Evolutionary conservation across 2,113 vertebrate species (phyloP).

Genomic region (Thymallus thymallus): DNA sequence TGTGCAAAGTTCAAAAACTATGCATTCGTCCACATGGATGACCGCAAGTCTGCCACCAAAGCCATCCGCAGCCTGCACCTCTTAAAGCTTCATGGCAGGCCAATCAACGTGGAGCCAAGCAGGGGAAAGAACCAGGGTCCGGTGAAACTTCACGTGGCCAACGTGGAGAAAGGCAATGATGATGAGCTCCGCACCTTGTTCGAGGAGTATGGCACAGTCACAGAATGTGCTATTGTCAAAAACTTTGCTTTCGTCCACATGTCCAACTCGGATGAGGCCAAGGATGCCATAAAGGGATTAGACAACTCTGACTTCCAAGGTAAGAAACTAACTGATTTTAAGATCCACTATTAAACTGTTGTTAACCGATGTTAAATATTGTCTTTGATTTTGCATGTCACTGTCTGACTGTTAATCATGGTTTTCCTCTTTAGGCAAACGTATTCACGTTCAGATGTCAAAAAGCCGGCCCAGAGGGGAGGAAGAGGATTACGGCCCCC

Average conservation of each 20-base stretch:
- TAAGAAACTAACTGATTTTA: constrained; percentile 56
- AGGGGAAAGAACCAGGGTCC: constrained; percentile 75
- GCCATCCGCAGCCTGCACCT: constrained; percentile 74
- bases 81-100: constrained; percentile 75
- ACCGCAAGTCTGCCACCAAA: constrained; percentile 67
- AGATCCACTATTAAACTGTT: too few species aligned
- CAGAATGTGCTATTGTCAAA: constrained; percentile 76
- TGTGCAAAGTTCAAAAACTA: constrained; percentile 81
- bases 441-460: constrained; percentile 94
- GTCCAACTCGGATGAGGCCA: constrained; percentile 75
- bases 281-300: constrained; percentile 76
- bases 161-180: constrained; percentile 73
- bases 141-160: constrained; percentile 77
- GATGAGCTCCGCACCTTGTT: constrained; percentile 74
- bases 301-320: constrained; percentile 78
- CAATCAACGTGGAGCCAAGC: constrained; percentile 79
- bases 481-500: constrained; percentile 80
- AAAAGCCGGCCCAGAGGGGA: constrained; percentile 85
- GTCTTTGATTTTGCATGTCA: constrained; percentile 21
- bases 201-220: constrained; percentile 77
- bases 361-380: not conserved
- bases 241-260: constrained; percentile 82
- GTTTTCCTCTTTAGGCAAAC: constrained; percentile 82
- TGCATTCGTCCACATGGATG: constrained; percentile 81
- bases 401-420: constrained; percentile 27